Evolutionary conservation across 2,797 vertebrate genomes (phyloP).

Genomic region (Neosilurus mollespiculum): DNA sequence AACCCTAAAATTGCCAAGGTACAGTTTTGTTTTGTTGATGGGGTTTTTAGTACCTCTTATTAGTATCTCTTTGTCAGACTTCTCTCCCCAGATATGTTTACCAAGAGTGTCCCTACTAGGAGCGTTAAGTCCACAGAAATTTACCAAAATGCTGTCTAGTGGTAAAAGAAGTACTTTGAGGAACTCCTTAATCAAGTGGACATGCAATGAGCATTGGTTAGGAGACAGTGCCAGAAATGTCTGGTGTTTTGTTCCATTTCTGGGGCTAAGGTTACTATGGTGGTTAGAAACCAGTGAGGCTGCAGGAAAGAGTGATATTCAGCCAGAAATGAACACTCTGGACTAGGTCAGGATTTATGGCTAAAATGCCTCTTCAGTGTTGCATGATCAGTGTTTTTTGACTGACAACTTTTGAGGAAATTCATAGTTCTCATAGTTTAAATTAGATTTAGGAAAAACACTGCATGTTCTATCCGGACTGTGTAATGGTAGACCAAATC

Average conservation of each 20-base stretch:
- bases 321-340: not conserved
- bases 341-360: not conserved
- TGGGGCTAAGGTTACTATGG: not conserved
- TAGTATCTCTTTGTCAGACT: too few species aligned
- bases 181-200: not conserved
- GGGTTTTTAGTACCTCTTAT: not conserved
- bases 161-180: not conserved
- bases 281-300: not conserved
- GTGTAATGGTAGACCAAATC: not conserved
- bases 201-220: not conserved
- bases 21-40: not conserved
- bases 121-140: not conserved
- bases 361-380: not conserved
- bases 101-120: not conserved
- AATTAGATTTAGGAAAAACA: not conserved
- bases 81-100: not conserved
- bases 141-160: not conserved
- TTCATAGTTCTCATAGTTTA: not conserved
- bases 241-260: not conserved
- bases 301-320: not conserved
- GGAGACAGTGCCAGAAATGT: not conserved
- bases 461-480: not conserved
- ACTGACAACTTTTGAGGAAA: not conserved
- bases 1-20: not conserved
- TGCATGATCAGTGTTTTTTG: not conserved